A percentile compares a stretch with the other conserved stretches of the same genome.
phyloP scores from a whole-genome alignment of 2,113 vertebrate genomes.

The Dromiciops gliroides region DNA sequence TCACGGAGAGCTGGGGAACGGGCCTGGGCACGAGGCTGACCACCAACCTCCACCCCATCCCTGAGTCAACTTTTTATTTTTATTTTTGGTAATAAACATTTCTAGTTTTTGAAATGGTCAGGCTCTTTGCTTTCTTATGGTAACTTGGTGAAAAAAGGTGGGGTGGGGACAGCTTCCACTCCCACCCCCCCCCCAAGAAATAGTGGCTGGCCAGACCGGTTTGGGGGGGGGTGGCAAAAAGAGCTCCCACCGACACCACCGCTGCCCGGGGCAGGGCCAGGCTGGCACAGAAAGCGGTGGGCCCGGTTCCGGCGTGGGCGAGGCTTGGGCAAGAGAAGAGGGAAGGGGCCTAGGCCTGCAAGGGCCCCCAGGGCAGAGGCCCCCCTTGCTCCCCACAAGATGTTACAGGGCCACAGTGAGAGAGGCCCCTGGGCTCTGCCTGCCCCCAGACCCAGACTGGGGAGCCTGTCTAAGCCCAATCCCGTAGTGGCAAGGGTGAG shows the following conservation, averaged over 20 bases:
- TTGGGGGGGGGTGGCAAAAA: constrained; percentile 62
- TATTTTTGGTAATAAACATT: not conserved
- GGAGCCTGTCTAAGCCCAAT: too few species aligned
- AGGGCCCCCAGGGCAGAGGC: constrained; percentile 55
- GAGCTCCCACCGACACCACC: not conserved
- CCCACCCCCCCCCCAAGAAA: not conserved
- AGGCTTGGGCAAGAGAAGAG: constrained; percentile 66
- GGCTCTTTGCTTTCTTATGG: constrained; percentile 63
- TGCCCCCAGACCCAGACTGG: not conserved
- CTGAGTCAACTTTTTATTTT: not conserved
- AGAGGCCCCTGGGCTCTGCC: not conserved
- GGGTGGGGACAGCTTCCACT: constrained; percentile 45
- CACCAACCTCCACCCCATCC: not conserved
- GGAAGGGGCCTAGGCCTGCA: constrained; percentile 70
- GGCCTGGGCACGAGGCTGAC: not conserved
- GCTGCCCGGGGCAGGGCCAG: constrained; percentile 58
- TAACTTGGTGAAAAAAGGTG: constrained; percentile 29
- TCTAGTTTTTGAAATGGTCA: not conserved
- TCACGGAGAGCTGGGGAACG: constrained; percentile 9
- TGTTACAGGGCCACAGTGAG: not conserved
- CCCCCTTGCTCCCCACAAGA: not conserved
- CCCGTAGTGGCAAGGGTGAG: not conserved
- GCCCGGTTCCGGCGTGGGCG: constrained; percentile 73
- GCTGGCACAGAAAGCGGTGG: constrained; percentile 75
- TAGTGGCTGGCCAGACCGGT: constrained; percentile 74